Conservation (phyloP, 2,113 vertebrate species). For the Otolemur garnettii region DNA sequence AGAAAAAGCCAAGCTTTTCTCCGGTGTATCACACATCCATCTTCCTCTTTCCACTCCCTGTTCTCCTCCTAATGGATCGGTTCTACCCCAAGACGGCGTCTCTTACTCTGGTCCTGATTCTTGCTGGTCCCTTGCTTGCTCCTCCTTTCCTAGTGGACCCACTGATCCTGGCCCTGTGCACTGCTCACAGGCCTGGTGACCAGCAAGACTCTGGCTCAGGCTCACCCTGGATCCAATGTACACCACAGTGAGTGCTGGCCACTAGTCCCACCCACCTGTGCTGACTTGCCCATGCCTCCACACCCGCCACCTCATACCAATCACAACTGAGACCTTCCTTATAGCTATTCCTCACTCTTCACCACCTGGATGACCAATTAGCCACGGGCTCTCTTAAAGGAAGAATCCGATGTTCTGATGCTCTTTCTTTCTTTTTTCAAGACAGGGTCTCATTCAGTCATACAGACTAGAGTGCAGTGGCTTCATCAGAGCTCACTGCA, state of each 20-base stretch:
- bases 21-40: background rate
- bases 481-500: too few relatives aligned
- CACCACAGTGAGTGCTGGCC: background rate
- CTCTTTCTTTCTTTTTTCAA: too few relatives aligned
- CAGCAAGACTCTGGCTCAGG: background rate
- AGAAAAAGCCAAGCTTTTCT: background rate
- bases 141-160: background rate
- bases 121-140: background rate
- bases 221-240: background rate
- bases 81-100: fast-evolving
- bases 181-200: too few relatives aligned
- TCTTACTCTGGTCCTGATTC: background rate
- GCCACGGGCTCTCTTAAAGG: background rate
- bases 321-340: background rate
- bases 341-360: background rate
- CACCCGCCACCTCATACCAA: background rate
- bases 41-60: background rate
- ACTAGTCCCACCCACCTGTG: background rate
- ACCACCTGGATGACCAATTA: background rate
- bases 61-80: background rate
- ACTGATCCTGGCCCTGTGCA: background rate
- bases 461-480: too few relatives aligned
- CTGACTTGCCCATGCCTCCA: background rate
- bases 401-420: background rate
- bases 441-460: too few relatives aligned